A percentile compares a stretch with the other conserved stretches of the same genome.
These are phyloP conservation scores for Apistogramma diplotaenia DNA, from an alignment of 2,113 vertebrate species.

Conservation along the genomic window DNA sequence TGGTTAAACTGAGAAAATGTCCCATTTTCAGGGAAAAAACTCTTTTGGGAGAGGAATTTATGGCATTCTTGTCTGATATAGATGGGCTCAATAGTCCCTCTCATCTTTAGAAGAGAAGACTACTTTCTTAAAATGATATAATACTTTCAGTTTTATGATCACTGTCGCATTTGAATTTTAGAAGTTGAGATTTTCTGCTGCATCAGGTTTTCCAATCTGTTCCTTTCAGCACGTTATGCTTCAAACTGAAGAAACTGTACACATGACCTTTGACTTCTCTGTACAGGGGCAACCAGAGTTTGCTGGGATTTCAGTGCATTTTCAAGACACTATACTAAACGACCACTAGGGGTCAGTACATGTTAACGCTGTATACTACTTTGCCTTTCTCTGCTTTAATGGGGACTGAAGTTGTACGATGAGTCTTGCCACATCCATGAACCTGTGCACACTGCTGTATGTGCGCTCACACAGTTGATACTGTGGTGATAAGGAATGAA, in stretches of 20 bases:
- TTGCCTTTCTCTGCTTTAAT: not conserved
- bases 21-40: no score
- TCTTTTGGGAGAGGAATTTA: no score
- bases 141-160: not conserved
- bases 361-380: not conserved
- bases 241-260: not conserved
- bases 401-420: no score
- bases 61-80: no score
- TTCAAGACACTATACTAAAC: not conserved
- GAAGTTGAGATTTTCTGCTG: not conserved
- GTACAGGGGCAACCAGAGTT: not conserved
- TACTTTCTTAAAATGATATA: no score
- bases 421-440: not conserved
- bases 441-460: not conserved
- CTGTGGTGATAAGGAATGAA: not conserved
- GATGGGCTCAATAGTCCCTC: no score
- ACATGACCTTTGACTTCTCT: not conserved
- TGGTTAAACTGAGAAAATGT: no score
- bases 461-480: not conserved
- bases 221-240: not conserved
- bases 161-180: not conserved
- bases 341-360: conserved; percentile 61
- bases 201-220: fast-evolving
- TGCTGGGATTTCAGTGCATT: not conserved
- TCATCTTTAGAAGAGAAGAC: no score